phyloP scores from a whole-genome alignment of 2,113 vertebrate genomes.

The Hippocampus comes region DNA sequence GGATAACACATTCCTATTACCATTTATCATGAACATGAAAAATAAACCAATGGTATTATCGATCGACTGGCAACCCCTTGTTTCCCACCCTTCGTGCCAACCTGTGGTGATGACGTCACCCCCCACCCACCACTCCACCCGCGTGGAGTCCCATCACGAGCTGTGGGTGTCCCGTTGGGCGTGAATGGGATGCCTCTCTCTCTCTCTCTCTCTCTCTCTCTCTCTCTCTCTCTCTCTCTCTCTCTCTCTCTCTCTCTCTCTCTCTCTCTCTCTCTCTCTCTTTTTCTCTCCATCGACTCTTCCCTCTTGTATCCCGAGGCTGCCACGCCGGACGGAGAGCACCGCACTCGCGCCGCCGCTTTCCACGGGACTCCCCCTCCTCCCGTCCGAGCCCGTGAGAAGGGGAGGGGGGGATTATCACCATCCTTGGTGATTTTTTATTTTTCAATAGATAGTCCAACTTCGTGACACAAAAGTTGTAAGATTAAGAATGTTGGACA shows the following conservation, averaged over 20 bases:
- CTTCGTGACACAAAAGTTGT: no score
- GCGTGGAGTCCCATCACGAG: constrained; percentile 4
- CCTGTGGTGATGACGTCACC: neutral
- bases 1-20: neutral
- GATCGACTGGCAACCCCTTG: neutral
- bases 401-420: no score
- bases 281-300: neutral
- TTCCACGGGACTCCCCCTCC: no score
- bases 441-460: no score
- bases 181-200: neutral
- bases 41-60: neutral
- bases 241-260: neutral
- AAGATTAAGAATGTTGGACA: no score
- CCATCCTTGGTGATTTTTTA: no score
- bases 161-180: constrained; percentile 8
- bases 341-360: neutral
- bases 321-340: constrained; percentile 1
- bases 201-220: neutral
- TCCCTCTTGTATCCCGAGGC: neutral
- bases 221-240: neutral
- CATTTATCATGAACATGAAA: neutral
- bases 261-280: neutral
- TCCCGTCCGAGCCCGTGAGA: no score
- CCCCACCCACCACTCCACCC: neutral
- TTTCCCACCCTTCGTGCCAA: neutral